Percentiles rank a stretch among this genome's conserved stretches.
Conservation (phyloP, 2,888 invertebrate species). For the Tiliacea aurago region DNA sequence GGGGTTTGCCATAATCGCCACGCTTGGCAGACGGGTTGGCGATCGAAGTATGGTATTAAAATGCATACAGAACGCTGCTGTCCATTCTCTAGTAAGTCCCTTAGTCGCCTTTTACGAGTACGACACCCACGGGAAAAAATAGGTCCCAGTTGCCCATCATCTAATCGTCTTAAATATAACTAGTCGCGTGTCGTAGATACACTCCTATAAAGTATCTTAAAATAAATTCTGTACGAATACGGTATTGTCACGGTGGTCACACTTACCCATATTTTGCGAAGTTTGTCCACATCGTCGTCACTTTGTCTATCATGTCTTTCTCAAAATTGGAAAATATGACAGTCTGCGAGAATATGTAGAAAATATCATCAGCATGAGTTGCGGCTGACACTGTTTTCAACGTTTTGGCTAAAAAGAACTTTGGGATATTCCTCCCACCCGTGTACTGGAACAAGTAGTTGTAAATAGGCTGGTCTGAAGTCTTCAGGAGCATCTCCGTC, state of each 20-base stretch:
- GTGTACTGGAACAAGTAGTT: constrained; percentile 79
- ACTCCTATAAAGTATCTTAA: neutral
- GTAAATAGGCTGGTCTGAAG: constrained; percentile 75
- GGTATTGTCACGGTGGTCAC: neutral
- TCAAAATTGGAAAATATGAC: constrained; percentile 73
- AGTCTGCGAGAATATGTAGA: constrained; percentile 81
- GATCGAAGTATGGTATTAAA: too few relatives aligned
- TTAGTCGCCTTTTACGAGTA: too few relatives aligned
- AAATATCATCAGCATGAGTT: constrained; percentile 82
- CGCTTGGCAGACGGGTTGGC: too few relatives aligned
- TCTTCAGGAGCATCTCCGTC: constrained; percentile 74
- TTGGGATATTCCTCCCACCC: constrained; percentile 76
- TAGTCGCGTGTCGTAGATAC: neutral
- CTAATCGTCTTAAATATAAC: neutral
- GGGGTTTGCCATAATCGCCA: too few relatives aligned
- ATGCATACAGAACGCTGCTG: too few relatives aligned
- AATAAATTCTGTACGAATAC: neutral
- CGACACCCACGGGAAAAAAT: too few relatives aligned
- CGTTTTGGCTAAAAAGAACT: constrained; percentile 62
- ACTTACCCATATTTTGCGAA: constrained; percentile 84
- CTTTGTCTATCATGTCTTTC: constrained; percentile 75
- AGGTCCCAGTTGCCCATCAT: neutral
- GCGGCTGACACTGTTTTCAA: constrained; percentile 72
- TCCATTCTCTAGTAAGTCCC: too few relatives aligned
- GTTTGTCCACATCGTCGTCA: constrained; percentile 83